These are phyloP conservation scores for Drosophila pachea DNA, from an alignment of 1,140 invertebrate genomes.

Conservation along the genomic window DNA sequence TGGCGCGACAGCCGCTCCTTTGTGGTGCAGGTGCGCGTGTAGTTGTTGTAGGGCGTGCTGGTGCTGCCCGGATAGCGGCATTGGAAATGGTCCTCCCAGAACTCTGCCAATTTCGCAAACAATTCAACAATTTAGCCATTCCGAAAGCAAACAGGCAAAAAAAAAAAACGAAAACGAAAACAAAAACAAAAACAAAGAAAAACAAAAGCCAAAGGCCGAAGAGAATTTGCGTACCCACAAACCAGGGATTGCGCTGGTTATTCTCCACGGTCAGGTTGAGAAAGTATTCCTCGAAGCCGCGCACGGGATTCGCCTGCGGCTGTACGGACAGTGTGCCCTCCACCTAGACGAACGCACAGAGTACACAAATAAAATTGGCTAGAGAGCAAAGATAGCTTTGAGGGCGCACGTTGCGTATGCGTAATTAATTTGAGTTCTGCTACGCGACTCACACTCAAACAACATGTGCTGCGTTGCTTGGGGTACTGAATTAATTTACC, in stretches of 20 bases:
- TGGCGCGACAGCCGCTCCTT: slow-evolving; percentile 85
- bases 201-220: neutral
- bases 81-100: slow-evolving; percentile 95
- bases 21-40: slow-evolving; percentile 84
- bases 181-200: neutral
- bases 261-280: slow-evolving; percentile 90
- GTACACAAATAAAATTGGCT: neutral
- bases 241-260: slow-evolving; percentile 95
- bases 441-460: slow-evolving; percentile 8
- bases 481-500: slow-evolving; percentile 57
- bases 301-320: slow-evolving; percentile 91
- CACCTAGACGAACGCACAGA: slow-evolving; percentile 72
- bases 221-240: slow-evolving; percentile 86
- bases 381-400: slow-evolving; percentile 17
- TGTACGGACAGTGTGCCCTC: slow-evolving; percentile 95
- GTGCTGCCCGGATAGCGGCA: slow-evolving; percentile 89
- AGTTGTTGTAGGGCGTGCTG: slow-evolving; percentile 90
- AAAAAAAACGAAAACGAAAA: neutral
- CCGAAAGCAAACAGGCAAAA: too few species aligned
- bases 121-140: too few species aligned
- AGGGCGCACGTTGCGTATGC: slow-evolving; percentile 43
- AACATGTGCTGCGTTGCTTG: neutral
- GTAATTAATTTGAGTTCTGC: slow-evolving; percentile 50
- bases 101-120: slow-evolving; percentile 82
- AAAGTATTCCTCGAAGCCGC: slow-evolving; percentile 94